Evolutionary conservation across 2,113 vertebrate species (phyloP), one percentile per base, ranked within the genome.

Genomic region (Pionites leucogaster): DNA sequence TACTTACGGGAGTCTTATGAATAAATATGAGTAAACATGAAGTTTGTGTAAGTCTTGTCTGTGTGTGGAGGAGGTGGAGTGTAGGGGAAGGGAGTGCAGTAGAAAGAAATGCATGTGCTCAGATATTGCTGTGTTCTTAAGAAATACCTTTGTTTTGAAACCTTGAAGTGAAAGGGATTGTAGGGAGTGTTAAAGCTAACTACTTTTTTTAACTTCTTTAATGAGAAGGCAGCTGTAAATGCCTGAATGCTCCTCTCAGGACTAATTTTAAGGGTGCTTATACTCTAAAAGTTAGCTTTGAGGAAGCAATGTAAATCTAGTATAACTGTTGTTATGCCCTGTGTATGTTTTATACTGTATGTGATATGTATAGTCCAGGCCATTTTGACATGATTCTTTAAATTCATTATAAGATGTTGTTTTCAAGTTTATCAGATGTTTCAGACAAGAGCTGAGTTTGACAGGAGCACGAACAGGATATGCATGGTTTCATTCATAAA

Each of bases 321-420:
- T 6, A 22, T 52, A 57, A 50, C 9, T 42, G 18, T 69, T 83
- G 17, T 72, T 65, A 20, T 8, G 3, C 4, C 4, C 8, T 28
- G 0, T 50, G 4, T 62, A 11, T 27, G 17, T 71, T 52, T 55
- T 60, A 22, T 31, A 10, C 24, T 60, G 1, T 44, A 14, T 76
- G 11, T n/a, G 91, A 4, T 84, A 4, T 35, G 6, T 59, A 3
- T 53, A 37, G 53, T 70, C 39, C 27, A 49, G 44, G 17, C 27
- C 4, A 11, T 41, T 69, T 77, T 0, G 0, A 11, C 1, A 0
- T 84, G 17, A 18, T 82, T 80, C 28, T 88, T 42, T 12, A 67
- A 60, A 7, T 70, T 70, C 14, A 3, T 55, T 70, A 7, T 35
- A 33, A 80, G n/a, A 29, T 85, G 19, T 8, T 69, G 22, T 82